A percentile compares a stretch with the other conserved stretches of the same genome.
These are phyloP conservation scores for Anaspis maculata DNA, from an alignment of 2,888 invertebrate genomes.

Conservation along the genomic window DNA sequence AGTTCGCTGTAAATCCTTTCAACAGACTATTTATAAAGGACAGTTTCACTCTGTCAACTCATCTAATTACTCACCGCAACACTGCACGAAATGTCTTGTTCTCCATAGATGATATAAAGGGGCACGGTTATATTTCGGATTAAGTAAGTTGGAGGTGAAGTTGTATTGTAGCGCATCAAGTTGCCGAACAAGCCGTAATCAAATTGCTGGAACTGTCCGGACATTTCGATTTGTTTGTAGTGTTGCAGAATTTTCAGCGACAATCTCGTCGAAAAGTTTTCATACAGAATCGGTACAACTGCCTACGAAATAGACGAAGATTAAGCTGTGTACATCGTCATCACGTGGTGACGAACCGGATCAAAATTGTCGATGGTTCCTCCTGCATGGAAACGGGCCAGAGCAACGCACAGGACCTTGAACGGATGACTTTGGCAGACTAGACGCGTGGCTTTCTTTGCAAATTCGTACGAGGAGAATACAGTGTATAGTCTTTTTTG, in stretches of 20 bases:
- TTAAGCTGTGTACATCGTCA: not conserved
- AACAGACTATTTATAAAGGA: not conserved
- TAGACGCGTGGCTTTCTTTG: not conserved
- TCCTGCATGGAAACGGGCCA: not conserved
- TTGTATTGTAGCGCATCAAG: constrained; percentile 1
- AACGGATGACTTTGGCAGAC: not conserved
- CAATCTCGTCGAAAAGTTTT: not conserved
- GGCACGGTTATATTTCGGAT: not conserved
- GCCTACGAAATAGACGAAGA: not conserved
- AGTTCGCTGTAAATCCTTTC: not conserved
- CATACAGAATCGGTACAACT: not conserved
- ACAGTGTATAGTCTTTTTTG: not conserved
- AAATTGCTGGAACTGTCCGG: not conserved
- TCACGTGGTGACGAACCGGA: not conserved
- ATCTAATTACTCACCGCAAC: too few species aligned
- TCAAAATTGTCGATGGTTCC: not conserved
- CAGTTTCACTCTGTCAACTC: not conserved
- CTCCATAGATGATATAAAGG: constrained; percentile 1
- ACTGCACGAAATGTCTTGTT: not conserved
- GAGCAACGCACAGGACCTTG: not conserved
- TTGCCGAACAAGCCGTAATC: not conserved
- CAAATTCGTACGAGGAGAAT: not conserved
- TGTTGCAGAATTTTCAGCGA: not conserved
- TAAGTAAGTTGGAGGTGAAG: not conserved
- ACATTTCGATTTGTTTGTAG: not conserved